Conservation (phyloP, 2,888 invertebrate genomes). For the Ditula angustiorana region DNA sequence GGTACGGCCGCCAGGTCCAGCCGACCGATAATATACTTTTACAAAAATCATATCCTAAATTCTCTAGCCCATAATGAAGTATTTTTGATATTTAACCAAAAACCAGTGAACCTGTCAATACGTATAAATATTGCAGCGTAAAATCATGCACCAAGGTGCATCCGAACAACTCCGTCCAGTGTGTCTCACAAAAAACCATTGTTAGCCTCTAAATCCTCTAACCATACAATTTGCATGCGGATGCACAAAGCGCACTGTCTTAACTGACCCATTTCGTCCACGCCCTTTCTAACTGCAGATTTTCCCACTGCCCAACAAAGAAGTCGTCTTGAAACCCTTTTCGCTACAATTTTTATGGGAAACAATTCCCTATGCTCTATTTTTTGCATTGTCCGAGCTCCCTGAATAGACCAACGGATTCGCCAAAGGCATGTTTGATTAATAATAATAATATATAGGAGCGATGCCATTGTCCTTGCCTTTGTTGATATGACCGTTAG, state of each 20-base stretch:
- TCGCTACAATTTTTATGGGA: constrained; percentile 80
- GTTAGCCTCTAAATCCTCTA: constrained; percentile 56
- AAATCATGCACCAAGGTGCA: background rate
- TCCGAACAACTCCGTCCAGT: constrained; percentile 22
- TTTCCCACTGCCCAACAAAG: constrained; percentile 82
- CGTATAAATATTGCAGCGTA: background rate
- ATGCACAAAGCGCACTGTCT: constrained; percentile 67
- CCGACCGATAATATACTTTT: too few relatives aligned
- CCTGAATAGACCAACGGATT: constrained; percentile 66
- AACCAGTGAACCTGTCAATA: background rate
- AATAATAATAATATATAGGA: constrained; percentile 68
- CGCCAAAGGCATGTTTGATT: constrained; percentile 77
- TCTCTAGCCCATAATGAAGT: too few relatives aligned
- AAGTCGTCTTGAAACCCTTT: constrained; percentile 69
- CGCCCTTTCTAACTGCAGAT: constrained; percentile 71
- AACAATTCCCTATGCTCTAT: constrained; percentile 78
- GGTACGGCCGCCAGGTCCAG: too few relatives aligned
- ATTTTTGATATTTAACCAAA: background rate
- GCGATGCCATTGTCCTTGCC: constrained; percentile 62
- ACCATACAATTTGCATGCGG: constrained; percentile 74
- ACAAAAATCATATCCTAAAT: too few relatives aligned
- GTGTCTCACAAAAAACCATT: constrained; percentile 51
- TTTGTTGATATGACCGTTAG: constrained; percentile 70
- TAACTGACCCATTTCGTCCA: constrained; percentile 76
- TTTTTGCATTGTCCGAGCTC: constrained; percentile 82